These are phyloP conservation scores for Andrena minutula DNA, from an alignment of 2,888 invertebrate species.

Conservation along the genomic window DNA sequence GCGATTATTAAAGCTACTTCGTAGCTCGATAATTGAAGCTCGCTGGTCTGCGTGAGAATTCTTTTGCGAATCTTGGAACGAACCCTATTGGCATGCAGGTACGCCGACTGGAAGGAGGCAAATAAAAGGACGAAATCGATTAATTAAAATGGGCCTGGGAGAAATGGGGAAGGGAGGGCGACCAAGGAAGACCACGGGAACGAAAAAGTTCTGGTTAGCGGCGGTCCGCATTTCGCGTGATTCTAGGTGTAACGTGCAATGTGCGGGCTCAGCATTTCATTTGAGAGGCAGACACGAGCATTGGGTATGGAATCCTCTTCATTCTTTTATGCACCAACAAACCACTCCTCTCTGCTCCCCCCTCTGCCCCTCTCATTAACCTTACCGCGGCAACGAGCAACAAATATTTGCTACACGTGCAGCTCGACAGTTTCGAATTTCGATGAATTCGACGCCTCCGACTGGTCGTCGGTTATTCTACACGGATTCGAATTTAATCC, in stretches of 20 bases:
- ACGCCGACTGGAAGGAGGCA: neutral
- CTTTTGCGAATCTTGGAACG: neutral
- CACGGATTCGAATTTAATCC: neutral
- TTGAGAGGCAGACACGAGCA: constrained; percentile 68
- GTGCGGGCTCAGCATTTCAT: constrained; percentile 78
- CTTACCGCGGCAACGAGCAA: constrained; percentile 21
- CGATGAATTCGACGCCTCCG: constrained; percentile 25
- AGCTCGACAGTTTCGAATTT: constrained; percentile 41
- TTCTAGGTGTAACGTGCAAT: constrained; percentile 72
- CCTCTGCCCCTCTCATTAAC: constrained; percentile 40
- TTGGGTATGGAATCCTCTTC: constrained; percentile 59
- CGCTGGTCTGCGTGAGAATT: neutral
- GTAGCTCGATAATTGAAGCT: too few species aligned
- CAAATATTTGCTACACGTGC: constrained; percentile 50
- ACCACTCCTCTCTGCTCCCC: constrained; percentile 39
- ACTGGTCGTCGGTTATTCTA: constrained; percentile 2
- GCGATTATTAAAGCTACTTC: too few species aligned
- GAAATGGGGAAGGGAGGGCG: constrained; percentile 1
- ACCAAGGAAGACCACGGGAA: constrained; percentile 50
- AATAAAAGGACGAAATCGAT: constrained; percentile 27
- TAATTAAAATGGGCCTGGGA: constrained; percentile 24
- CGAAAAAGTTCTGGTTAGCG: constrained; percentile 76
- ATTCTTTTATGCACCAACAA: constrained; percentile 68
- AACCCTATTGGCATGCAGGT: neutral
- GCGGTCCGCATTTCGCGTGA: constrained; percentile 76